phyloP scores from a whole-genome alignment of 2,888 invertebrate species.

The Xiphydria camelus region DNA sequence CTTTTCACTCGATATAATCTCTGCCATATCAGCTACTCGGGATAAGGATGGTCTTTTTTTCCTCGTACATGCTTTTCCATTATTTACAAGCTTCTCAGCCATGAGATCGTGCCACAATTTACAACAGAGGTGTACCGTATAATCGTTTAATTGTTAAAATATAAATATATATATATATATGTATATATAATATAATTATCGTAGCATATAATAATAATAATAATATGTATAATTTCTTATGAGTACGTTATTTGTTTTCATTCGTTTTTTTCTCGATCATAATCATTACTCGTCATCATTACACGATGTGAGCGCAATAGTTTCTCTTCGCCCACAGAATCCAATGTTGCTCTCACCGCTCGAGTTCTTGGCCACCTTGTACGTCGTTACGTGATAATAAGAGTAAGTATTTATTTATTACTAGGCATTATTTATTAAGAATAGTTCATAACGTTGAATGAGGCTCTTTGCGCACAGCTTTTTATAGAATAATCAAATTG shows the following conservation, averaged over 20 bases:
- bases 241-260: conserved; percentile 31
- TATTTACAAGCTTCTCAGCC: too few relatives aligned
- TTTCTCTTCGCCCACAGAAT: conserved; percentile 1
- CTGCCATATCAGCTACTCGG: too few relatives aligned
- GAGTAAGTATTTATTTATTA: conserved; percentile 19
- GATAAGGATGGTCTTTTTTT: too few relatives aligned
- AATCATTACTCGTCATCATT: conserved; percentile 14
- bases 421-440: conserved; percentile 24
- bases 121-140: conserved; percentile 39
- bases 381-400: conserved; percentile 24
- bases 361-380: conserved; percentile 13
- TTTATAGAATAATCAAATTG: conserved; percentile 32
- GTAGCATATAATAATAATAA: conserved; percentile 40
- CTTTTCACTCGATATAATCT: too few relatives aligned
- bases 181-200: conserved; percentile 34
- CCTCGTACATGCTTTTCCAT: too few relatives aligned
- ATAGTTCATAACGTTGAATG: conserved; percentile 16
- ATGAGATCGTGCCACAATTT: too few relatives aligned
- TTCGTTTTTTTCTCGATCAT: conserved; percentile 13
- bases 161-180: conserved; percentile 47
- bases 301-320: conserved; percentile 9
- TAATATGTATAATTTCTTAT: conserved; percentile 38
- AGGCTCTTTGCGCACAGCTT: conserved; percentile 19
- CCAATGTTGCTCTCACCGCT: conserved; percentile 1
- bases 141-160: conserved; percentile 54